Conservation (phyloP, 2,113 vertebrate genomes). For the Sturnira hondurensis region DNA sequence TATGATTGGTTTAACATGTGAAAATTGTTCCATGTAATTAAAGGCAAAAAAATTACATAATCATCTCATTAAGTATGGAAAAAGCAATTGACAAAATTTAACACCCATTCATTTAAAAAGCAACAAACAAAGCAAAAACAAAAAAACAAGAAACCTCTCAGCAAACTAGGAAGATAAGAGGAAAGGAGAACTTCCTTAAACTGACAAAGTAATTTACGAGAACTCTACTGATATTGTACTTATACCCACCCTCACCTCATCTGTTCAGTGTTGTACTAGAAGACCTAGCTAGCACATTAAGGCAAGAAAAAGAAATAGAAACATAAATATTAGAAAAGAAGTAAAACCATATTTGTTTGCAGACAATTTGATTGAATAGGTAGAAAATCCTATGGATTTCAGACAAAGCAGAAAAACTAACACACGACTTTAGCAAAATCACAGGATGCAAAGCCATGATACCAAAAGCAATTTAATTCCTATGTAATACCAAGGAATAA, state of each 20-base stretch:
- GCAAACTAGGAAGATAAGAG: background rate
- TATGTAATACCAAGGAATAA: background rate
- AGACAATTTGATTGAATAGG: background rate
- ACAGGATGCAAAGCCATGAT: background rate
- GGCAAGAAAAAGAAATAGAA: background rate
- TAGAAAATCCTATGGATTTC: background rate
- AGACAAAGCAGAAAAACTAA: background rate
- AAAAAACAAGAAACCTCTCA: background rate
- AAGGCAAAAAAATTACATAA: background rate
- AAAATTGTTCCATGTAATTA: background rate
- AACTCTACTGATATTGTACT: background rate
- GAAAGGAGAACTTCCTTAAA: background rate
- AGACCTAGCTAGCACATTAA: background rate
- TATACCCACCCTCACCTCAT: background rate
- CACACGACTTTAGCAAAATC: background rate
- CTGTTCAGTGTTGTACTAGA: background rate
- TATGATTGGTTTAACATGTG: background rate
- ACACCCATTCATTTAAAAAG: background rate
- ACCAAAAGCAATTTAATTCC: slow-evolving; percentile 19
- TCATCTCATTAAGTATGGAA: background rate
- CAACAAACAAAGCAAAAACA: background rate
- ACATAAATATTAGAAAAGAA: background rate
- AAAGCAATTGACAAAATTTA: background rate
- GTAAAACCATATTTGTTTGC: background rate
- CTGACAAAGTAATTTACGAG: background rate